These are phyloP conservation scores for Champsocephalus esox DNA, from an alignment of 2,797 vertebrate species.

Conservation along the genomic window DNA sequence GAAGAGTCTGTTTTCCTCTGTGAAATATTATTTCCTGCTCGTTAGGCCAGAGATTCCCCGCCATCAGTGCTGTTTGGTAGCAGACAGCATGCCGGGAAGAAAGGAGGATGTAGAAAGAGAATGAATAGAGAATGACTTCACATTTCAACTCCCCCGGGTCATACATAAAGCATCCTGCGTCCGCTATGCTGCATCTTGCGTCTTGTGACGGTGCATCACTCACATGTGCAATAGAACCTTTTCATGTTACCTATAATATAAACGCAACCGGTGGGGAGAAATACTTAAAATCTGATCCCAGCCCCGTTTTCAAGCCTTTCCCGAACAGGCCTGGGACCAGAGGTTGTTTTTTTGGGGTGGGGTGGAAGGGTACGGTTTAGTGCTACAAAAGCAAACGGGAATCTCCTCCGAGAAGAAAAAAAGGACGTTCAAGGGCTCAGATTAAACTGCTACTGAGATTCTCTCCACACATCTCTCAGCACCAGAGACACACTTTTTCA, in stretches of 20 bases:
- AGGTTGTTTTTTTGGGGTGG: slow-evolving; percentile 2
- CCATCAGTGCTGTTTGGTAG: slow-evolving; percentile 39
- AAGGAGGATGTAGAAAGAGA: slow-evolving; percentile 68
- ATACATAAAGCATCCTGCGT: slow-evolving; percentile 38
- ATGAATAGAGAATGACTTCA: slow-evolving; percentile 71
- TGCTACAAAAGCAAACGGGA: slow-evolving; percentile 75
- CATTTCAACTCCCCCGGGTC: slow-evolving; percentile 47
- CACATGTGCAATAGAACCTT: slow-evolving; percentile 70
- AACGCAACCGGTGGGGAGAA: slow-evolving; percentile 49
- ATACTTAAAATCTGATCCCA: slow-evolving; percentile 41
- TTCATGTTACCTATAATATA: slow-evolving; percentile 70
- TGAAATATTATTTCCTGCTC: slow-evolving; percentile 53
- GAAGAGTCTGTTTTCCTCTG: slow-evolving; percentile 62
- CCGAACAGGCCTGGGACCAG: slow-evolving; percentile 34
- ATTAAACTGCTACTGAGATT: slow-evolving; percentile 62
- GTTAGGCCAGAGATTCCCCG: slow-evolving; percentile 36
- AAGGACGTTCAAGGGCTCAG: slow-evolving; percentile 60
- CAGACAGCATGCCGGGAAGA: slow-evolving; percentile 57
- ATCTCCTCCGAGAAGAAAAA: slow-evolving; percentile 52
- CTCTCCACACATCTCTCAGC: slow-evolving; percentile 37
- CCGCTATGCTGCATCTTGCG: slow-evolving; percentile 52
- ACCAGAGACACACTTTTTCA: slow-evolving; percentile 41
- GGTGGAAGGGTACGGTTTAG: slow-evolving; percentile 37
- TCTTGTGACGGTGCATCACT: slow-evolving; percentile 52
- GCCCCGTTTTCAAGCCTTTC: slow-evolving; percentile 35